Base-by-base conservation (phyloP, 2,888 invertebrate species). In the Drosophila aldrichi region DNA sequence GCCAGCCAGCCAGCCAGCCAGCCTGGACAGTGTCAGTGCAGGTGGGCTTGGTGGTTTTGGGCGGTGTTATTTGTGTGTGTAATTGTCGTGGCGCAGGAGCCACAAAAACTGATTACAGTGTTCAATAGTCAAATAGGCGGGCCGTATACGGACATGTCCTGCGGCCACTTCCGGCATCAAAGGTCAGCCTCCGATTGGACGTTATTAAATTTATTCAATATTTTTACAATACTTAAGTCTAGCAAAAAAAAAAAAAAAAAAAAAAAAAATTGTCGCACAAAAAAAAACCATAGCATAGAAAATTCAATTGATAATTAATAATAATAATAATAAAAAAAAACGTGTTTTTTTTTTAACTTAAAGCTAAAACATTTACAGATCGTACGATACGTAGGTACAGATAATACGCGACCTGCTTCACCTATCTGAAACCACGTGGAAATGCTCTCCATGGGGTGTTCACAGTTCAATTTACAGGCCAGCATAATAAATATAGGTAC, bases 191-290 rank as follows among this genome's bases (percentile, higher is more conserved):
- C 20, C 44, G 38, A 57, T 78, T 70, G 87, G 81, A 79, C 81
- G 68, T 72, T 80, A 71, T 81, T 84, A 76, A 71, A 78, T 86
- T 89, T 86, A 86, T 86, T 86, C 77, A 86, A 89, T 87, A 87
- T 88, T 77, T 74, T 81, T 78, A 77, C 63, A 81, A 54, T 36
- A 38, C 88, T 84, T 84, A 83, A 56, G 55, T 55, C 77, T 83
- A 88, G 18, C n/a, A 43, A 51, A 54, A 54, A 67, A 75, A 18
- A 49, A 41, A 60, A 40, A 40, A 59, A 41, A 78, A 61, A 10
- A 38, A n/a, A n/a, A n/a, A n/a, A n/a, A n/a, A n/a, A n/a, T n/a
- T 16, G 10, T 36, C 22, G 60, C 22, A 12, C n/a, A 36, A 36
- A 40, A 40, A 59, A 83, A 64, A 63, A 12, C 55, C 43, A 43